Evolutionary conservation across 1,140 invertebrate genomes (phyloP).

Genomic region (Vollenhovia emeryi): DNA sequence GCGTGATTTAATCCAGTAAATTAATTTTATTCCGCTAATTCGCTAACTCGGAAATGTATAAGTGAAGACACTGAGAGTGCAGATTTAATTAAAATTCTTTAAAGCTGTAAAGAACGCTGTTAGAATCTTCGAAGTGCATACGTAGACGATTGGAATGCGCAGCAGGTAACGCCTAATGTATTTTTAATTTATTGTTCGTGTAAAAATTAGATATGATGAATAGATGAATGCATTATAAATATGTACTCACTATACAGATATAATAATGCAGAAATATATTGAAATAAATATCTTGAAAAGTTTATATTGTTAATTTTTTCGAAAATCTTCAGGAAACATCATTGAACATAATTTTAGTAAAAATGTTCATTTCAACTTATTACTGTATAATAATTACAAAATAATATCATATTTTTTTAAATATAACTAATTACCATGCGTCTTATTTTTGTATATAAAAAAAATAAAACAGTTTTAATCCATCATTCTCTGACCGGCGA

Average conservation of each 20-base stretch:
- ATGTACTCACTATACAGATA: neutral
- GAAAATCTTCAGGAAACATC: neutral
- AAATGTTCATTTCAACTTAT: neutral
- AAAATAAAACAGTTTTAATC: neutral
- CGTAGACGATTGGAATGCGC: conserved; percentile 5
- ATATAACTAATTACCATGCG: neutral
- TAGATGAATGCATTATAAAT: neutral
- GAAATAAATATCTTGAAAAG: conserved; percentile 24
- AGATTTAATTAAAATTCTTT: conserved; percentile 43
- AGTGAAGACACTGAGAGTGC: neutral
- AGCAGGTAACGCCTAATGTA: neutral
- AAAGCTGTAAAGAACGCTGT: neutral
- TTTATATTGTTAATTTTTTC: conserved; percentile 1
- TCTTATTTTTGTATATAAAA: neutral
- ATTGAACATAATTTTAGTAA: neutral
- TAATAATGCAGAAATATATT: neutral
- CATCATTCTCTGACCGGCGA: neutral
- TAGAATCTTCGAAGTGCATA: neutral
- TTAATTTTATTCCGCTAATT: conserved; percentile 28
- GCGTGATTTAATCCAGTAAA: conserved; percentile 28
- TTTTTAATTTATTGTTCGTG: conserved; percentile 31
- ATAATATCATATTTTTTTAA: neutral
- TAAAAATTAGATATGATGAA: conserved; percentile 32
- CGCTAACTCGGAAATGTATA: conserved; percentile 22
- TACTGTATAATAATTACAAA: neutral